Evolutionary conservation across 1,140 invertebrate genomes (phyloP).

Genomic region (Drosophila kurseongensis): DNA sequence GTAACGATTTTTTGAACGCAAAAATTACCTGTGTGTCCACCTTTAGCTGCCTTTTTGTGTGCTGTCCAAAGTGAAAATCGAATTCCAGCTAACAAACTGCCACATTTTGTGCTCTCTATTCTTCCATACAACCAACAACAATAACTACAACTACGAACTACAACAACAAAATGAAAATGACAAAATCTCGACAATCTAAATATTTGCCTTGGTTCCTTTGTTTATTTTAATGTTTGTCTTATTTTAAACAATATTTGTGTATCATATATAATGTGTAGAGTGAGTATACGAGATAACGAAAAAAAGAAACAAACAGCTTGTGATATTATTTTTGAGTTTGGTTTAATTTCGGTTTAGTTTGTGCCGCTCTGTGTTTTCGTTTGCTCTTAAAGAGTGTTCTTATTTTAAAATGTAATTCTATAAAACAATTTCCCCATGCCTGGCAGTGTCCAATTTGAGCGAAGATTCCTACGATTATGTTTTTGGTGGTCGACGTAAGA

Average conservation of each 20-base stretch:
- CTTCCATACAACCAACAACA: conserved; percentile 45
- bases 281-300: conserved; percentile 32
- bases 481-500: conserved; percentile 85
- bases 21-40: conserved; percentile 38
- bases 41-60: conserved; percentile 56
- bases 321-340: conserved; percentile 25
- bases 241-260: conserved; percentile 44
- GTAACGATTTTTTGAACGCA: conserved; percentile 60
- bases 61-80: conserved; percentile 42
- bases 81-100: conserved; percentile 50
- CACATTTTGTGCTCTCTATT: conserved; percentile 54
- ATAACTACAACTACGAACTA: conserved; percentile 46
- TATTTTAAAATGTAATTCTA: conserved; percentile 7
- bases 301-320: conserved; percentile 15
- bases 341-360: conserved; percentile 38
- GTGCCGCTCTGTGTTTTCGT: conserved; percentile 16
- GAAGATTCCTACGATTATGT: conserved; percentile 85
- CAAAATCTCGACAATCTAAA: conserved; percentile 60
- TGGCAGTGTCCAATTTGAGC: conserved; percentile 84
- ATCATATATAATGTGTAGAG: conserved; percentile 32
- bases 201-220: conserved; percentile 34
- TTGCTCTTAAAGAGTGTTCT: background rate
- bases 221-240: conserved; percentile 37
- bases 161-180: conserved; percentile 44
- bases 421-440: conserved; percentile 27